phyloP scores from a whole-genome alignment of 2,888 invertebrate species.

The Strigamia maritima region DNA sequence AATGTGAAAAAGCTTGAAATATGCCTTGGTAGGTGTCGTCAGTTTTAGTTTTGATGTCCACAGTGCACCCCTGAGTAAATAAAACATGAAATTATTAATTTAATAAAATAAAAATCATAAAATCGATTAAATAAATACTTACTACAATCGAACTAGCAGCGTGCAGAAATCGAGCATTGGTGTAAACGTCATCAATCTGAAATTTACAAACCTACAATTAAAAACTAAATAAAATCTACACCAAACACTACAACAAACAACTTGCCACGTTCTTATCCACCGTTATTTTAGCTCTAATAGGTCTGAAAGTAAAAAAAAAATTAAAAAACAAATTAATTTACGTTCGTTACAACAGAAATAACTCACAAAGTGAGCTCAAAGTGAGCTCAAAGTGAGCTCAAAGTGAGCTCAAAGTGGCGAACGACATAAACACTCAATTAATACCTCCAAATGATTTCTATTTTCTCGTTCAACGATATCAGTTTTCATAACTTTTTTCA shows the following conservation, averaged over 20 bases:
- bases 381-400: too few species aligned
- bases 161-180: conserved; percentile 86
- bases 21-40: too few species aligned
- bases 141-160: too few species aligned
- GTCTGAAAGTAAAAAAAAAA: not conserved
- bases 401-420: not conserved
- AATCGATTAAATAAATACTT: too few species aligned
- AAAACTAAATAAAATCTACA: not conserved
- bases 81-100: too few species aligned
- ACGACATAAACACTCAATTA: not conserved
- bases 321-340: not conserved
- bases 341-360: not conserved
- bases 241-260: not conserved
- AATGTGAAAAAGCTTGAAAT: too few species aligned
- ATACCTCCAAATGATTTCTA: not conserved
- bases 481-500: not conserved
- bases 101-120: too few species aligned
- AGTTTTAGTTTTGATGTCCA: too few species aligned
- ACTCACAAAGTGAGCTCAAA: not conserved
- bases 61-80: too few species aligned
- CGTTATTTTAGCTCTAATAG: not conserved
- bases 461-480: not conserved
- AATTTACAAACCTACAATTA: not conserved
- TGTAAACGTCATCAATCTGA: conserved; percentile 73
- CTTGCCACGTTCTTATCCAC: conserved; percentile 4